Evolutionary conservation across 2,888 invertebrate genomes (phyloP).

Genomic region (Exocentrus adspersus): DNA sequence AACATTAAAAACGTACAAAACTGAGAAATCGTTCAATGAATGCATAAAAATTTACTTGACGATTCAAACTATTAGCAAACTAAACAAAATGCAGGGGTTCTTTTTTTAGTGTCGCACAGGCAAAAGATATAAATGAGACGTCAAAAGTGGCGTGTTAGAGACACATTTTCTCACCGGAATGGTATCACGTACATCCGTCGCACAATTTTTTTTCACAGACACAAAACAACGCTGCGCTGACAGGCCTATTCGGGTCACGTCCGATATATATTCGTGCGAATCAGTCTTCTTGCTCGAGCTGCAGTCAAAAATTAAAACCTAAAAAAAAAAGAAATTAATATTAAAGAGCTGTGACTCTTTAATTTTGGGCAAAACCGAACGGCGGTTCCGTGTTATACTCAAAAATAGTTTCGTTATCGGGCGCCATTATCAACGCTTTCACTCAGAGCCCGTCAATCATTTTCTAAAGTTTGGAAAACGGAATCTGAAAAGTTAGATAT

Average conservation of each 20-base stretch:
- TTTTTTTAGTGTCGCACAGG: background rate
- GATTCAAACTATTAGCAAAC: too few relatives aligned
- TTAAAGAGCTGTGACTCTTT: too few relatives aligned
- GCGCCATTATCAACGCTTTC: conserved; percentile 14
- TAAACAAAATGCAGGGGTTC: too few relatives aligned
- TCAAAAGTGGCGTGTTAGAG: background rate
- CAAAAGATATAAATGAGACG: background rate
- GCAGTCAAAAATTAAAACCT: background rate
- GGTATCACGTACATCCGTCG: background rate
- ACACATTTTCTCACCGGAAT: background rate
- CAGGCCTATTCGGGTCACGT: background rate
- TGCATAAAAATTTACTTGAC: too few relatives aligned
- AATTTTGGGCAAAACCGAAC: background rate
- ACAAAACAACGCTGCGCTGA: background rate
- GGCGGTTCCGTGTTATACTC: background rate
- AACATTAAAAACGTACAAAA: too few relatives aligned
- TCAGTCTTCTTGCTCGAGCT: background rate
- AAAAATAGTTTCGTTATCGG: background rate
- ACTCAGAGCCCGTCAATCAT: conserved; percentile 24
- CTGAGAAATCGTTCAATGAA: too few relatives aligned
- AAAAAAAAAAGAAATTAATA: too few relatives aligned
- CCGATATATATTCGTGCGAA: background rate
- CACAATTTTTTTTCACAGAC: background rate
- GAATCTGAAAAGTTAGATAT: conserved; percentile 20
- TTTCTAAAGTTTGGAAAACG: conserved; percentile 25